Evolutionary conservation across 2,113 vertebrate species (phyloP), one percentile per base, ranked within the genome.

Genomic region (Kryptolebias marmoratus): DNA sequence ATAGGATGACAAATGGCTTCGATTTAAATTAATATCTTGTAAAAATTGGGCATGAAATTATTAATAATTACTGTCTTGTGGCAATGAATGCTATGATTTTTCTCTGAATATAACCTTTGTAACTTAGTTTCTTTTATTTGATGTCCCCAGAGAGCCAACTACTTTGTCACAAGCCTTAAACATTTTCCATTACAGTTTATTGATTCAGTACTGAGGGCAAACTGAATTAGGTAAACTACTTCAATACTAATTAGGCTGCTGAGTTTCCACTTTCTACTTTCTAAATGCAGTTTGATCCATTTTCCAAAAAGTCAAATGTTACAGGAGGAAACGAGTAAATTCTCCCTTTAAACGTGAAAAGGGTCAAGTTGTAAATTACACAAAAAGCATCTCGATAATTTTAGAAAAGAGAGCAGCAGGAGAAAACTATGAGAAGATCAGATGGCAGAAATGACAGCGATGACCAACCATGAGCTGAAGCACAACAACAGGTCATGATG

Each of bases 391-490:
- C 18, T 57, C 4, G 48, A n/a, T 16, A 30, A 1, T 44, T 64
- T 31, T 32, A 11, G 50, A 63, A 44, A 5, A 11, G 22, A 67
- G 15, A 61, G 48, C 72, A n/a, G 71, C 36, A 66, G 48, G 59
- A 77, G 66, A 82, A 75, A 77, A 72, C 64, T 82, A 54, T 50
- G 54, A 57, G 48, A 76, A 64, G 60, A 63, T 49, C 22, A 59
- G 79, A 80, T 82, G 84, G 77, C 47, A 75, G 50, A 81, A 67
- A 78, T 83, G 80, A 77, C 82, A 67, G 80, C 57, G 77, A 77
- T 49, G 79, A 87, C 74, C 76, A 81, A 85, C 74, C 78, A 87
- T 75, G 87, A 85, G 77, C 73, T 80, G 83, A 83, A 62, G 79
- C 82, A 91, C 78, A 84, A 78, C n/a, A 61, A 82, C 55, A 89